Evolutionary conservation across 2,888 invertebrate species (phyloP).

Genomic region (Eupsilia transversa): DNA sequence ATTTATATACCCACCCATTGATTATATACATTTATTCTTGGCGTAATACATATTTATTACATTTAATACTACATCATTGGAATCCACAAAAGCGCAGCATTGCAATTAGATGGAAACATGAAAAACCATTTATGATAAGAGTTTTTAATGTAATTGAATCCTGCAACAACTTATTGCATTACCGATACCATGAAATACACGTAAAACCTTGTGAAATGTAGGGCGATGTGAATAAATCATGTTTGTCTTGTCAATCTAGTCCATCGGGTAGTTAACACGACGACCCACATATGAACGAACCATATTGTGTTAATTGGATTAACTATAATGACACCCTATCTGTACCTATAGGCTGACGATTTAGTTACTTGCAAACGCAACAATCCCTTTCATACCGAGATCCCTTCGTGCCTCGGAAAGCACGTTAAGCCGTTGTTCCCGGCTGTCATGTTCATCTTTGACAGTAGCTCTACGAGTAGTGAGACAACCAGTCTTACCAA

Average conservation of each 20-base stretch:
- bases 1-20: too few relatives aligned
- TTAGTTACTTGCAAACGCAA: neutral
- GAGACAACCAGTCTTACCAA: too few relatives aligned
- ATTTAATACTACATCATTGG: neutral
- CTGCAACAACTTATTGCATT: slow-evolving; percentile 5
- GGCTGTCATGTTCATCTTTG: too few relatives aligned
- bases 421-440: too few relatives aligned
- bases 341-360: neutral
- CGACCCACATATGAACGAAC: slow-evolving; percentile 40
- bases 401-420: too few relatives aligned
- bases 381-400: neutral
- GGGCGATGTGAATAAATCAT: slow-evolving; percentile 56
- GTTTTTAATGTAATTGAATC: slow-evolving; percentile 5
- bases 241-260: slow-evolving; percentile 51
- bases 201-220: slow-evolving; percentile 50
- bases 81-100: slow-evolving; percentile 18
- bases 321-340: slow-evolving; percentile 12
- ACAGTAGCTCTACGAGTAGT: too few relatives aligned
- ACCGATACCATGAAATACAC: slow-evolving; percentile 33
- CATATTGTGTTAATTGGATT: slow-evolving; percentile 25
- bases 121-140: slow-evolving; percentile 5
- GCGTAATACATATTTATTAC: too few relatives aligned
- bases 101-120: slow-evolving; percentile 24
- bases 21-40: too few relatives aligned
- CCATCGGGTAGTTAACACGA: slow-evolving; percentile 44